phyloP scores from a whole-genome alignment of 2,888 invertebrate species.

The Brenthis hecate region DNA sequence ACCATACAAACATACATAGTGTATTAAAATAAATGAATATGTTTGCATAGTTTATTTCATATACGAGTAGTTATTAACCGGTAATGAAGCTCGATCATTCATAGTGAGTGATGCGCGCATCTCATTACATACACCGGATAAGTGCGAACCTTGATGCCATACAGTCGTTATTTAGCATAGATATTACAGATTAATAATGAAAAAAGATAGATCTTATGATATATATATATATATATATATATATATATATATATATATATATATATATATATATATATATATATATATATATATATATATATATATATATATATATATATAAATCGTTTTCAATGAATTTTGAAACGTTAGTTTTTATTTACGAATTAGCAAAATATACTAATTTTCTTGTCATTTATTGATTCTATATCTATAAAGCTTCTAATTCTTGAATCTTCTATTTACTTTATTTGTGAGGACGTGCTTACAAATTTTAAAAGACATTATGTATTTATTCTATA shows the following conservation, averaged over 20 bases:
- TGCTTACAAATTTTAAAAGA: too few species aligned
- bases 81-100: constrained; percentile 25
- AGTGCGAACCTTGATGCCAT: constrained; percentile 11
- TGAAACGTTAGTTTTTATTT: neutral
- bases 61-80: neutral
- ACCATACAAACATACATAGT: too few species aligned
- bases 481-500: too few species aligned
- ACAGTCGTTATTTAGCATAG: constrained; percentile 2
- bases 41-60: neutral
- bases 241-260: too few species aligned
- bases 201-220: neutral
- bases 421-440: too few species aligned
- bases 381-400: too few species aligned
- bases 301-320: neutral
- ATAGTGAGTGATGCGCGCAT: constrained; percentile 26
- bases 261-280: too few species aligned
- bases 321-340: neutral
- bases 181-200: constrained; percentile 8
- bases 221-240: too few species aligned
- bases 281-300: too few species aligned
- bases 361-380: too few species aligned
- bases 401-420: too few species aligned
- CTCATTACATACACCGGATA: constrained; percentile 20
- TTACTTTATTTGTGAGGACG: too few species aligned
- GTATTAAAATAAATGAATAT: neutral